phyloP scores from a whole-genome alignment of 2,888 invertebrate species.

The Choristoneura rosaceana region DNA sequence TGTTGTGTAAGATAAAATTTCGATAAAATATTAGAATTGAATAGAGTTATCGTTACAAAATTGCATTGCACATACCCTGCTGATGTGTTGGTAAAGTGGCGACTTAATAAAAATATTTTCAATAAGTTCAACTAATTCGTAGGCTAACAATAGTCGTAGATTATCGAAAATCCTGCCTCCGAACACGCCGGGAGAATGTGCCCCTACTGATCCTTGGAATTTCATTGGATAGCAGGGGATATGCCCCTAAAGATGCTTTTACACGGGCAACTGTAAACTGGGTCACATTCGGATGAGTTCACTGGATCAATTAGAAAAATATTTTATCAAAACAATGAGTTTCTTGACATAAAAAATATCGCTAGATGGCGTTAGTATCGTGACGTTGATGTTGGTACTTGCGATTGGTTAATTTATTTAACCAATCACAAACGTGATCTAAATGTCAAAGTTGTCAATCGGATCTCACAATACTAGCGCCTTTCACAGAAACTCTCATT shows the following conservation, averaged over 20 bases:
- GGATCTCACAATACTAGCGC: no score
- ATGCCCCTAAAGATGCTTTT: background rate
- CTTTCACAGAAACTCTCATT: no score
- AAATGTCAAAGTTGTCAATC: no score
- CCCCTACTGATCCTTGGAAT: background rate
- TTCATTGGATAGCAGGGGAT: background rate
- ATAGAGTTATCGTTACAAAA: slow-evolving; percentile 17
- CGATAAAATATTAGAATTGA: background rate
- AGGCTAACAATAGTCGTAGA: background rate
- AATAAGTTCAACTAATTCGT: slow-evolving; percentile 4
- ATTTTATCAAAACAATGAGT: no score
- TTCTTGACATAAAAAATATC: no score
- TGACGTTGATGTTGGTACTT: no score
- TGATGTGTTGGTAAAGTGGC: slow-evolving; percentile 3
- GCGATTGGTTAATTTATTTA: no score
- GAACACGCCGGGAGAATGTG: background rate
- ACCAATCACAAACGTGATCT: no score
- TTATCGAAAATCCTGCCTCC: background rate
- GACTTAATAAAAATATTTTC: slow-evolving; percentile 3
- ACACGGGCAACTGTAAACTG: background rate
- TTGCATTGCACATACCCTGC: slow-evolving; percentile 11
- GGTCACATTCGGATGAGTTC: background rate
- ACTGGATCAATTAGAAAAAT: no score
- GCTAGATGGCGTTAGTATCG: no score
- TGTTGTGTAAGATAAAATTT: slow-evolving; percentile 4